phyloP scores from a whole-genome alignment of 2,113 vertebrate genomes.

The Tauraco erythrolophus region DNA sequence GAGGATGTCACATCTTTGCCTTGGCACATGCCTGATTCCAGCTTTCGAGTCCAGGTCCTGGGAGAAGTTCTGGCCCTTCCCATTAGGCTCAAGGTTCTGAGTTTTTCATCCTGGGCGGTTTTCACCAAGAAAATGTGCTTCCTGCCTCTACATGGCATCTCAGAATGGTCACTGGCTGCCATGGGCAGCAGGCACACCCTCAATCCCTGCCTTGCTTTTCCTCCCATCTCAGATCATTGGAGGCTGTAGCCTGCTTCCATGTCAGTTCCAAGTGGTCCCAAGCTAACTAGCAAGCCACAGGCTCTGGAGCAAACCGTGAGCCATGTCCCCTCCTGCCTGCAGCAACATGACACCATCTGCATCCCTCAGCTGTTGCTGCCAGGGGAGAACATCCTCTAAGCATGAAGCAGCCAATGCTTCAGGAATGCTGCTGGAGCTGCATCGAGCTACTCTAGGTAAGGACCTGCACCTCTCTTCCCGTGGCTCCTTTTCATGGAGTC shows the following conservation, averaged over 20 bases:
- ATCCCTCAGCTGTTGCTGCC: background rate
- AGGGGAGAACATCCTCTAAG: background rate
- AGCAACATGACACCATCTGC: background rate
- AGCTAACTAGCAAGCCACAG: background rate
- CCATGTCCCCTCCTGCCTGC: background rate
- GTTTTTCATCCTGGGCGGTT: background rate
- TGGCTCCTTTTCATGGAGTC: rapidly evolving
- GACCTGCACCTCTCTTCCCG: background rate
- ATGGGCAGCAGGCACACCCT: background rate
- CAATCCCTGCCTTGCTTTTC: rapidly evolving
- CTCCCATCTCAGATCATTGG: rapidly evolving
- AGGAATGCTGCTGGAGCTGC: background rate
- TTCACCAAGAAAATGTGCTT: background rate
- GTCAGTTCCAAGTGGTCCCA: background rate
- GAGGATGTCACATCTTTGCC: background rate
- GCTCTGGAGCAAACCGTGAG: background rate
- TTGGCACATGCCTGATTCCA: background rate
- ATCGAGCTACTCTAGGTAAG: rapidly evolving
- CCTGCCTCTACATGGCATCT: background rate
- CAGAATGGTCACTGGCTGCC: background rate
- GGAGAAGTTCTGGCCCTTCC: rapidly evolving
- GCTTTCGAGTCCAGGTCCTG: background rate
- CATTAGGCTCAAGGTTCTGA: background rate
- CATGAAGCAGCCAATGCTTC: background rate
- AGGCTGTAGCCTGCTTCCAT: background rate